Percentiles rank a stretch among this genome's conserved stretches.
phyloP scores from a whole-genome alignment of 1,140 invertebrate genomes.

The Anastrepha ludens region DNA sequence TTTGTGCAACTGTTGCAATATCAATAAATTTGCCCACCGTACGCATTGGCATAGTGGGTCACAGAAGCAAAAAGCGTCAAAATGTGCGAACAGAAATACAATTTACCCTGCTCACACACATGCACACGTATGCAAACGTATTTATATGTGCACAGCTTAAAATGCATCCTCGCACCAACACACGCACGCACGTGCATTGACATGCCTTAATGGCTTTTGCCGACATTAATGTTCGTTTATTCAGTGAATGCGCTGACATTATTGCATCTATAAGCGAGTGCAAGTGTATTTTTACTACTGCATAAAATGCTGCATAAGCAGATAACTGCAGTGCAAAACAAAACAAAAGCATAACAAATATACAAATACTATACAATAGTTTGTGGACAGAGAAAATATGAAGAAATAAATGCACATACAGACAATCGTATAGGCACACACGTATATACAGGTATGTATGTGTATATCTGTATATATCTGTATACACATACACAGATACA shows the following conservation, averaged over 20 bases:
- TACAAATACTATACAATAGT: background rate
- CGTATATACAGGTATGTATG: background rate
- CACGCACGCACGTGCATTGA: background rate
- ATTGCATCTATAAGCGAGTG: constrained; percentile 4
- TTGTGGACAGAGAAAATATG: background rate
- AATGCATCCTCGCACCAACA: background rate
- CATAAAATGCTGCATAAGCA: constrained; percentile 17
- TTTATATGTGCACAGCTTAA: background rate
- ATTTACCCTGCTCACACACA: background rate
- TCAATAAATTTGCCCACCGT: constrained; percentile 35
- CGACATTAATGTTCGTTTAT: constrained; percentile 28
- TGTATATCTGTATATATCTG: too few relatives aligned
- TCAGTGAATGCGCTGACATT: constrained; percentile 17
- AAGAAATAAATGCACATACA: background rate
- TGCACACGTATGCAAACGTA: background rate
- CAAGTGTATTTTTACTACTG: background rate
- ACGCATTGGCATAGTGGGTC: constrained; percentile 43
- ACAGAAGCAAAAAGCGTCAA: constrained; percentile 8
- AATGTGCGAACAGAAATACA: background rate
- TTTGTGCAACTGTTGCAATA: constrained; percentile 35
- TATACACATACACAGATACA: too few relatives aligned
- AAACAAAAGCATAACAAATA: background rate
- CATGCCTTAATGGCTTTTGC: constrained; percentile 39
- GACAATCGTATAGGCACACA: background rate
- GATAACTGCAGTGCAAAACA: background rate